phyloP scores from a whole-genome alignment of 1,140 invertebrate genomes.

The Gryllus bimaculatus region DNA sequence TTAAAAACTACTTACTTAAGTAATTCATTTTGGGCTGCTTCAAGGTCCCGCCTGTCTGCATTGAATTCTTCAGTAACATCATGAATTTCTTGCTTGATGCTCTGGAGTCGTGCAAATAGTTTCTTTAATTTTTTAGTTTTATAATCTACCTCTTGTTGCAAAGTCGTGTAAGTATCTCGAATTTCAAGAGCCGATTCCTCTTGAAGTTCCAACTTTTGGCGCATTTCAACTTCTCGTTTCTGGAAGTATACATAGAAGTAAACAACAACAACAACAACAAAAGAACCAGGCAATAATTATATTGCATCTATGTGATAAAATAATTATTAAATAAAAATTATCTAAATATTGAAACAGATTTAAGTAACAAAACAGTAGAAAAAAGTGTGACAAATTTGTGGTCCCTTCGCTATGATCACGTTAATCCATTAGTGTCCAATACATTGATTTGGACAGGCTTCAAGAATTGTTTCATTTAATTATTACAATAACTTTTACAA shows the following conservation, averaged over 20 bases:
- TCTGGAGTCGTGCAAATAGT: constrained; percentile 52
- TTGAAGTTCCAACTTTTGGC: constrained; percentile 75
- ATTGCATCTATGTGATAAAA: too few species aligned
- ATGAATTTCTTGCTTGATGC: constrained; percentile 58
- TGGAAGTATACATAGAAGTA: too few species aligned
- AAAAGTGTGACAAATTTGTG: too few species aligned
- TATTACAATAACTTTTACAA: too few species aligned
- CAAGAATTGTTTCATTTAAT: too few species aligned
- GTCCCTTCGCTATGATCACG: too few species aligned
- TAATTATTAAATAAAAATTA: too few species aligned
- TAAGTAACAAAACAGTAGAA: too few species aligned
- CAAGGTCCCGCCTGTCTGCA: constrained; percentile 66
- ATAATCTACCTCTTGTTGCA: constrained; percentile 86
- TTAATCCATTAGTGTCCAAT: too few species aligned
- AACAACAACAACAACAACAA: constrained; percentile 28
- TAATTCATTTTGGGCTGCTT: constrained; percentile 69
- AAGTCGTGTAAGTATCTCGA: constrained; percentile 70
- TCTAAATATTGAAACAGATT: too few species aligned
- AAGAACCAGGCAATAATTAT: constrained; percentile 26
- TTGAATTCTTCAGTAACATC: constrained; percentile 77
- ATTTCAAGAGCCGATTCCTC: constrained; percentile 82
- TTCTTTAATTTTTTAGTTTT: constrained; percentile 84
- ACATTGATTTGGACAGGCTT: too few species aligned
- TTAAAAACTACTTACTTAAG: constrained; percentile 45
- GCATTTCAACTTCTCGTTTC: constrained; percentile 66